Evolutionary conservation across 2,888 invertebrate species (phyloP), one percentile per base, ranked within the genome.

Genomic region (Brachyptera risi): DNA sequence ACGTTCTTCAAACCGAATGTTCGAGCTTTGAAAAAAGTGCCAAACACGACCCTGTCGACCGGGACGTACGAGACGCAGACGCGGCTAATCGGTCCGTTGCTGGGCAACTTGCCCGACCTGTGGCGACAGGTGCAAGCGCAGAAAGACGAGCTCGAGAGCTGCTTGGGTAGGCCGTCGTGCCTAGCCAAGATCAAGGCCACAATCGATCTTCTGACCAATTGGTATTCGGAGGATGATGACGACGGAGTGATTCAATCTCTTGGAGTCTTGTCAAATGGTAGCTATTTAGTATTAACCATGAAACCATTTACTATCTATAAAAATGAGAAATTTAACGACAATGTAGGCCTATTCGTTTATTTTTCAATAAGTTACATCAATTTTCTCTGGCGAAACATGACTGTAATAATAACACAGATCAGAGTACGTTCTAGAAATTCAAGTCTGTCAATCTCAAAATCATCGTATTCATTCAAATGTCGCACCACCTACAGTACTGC

Each of bases 211-310:
- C 67, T 82, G 9, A 77, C 78, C 67, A 59, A 78, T 47, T 84
- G 83, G 83, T 76, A 78, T 23, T 72, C 77, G 44, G 70, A 75
- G 13, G 69, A 74, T 64, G 69, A 76, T 4, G 59, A 64, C 13
- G 67, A 61, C 2, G 69, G 75, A 54, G 69, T 76, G 3, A 11
- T 21, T 5, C 47, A 21, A 65, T 80, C 78, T 61, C 72, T 84
- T 54, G 84, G 83, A 62, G 72, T 83, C 62, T 69, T 67, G 64
- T 83, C 83, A 59, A 72, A 82, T 68, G 84, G 82, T 80, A 73
- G 69, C 63, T 68, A 47, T 17, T 44, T 54, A 26, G 44, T 38
- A 4, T 23, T 57, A 27, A 51, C n/a, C n/a, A n/a, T n/a, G n/a
- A n/a, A n/a, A n/a, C 35, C 38, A 38, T 27, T 26, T 35, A 15